These are phyloP conservation scores for Tethya wilhelma DNA, from an alignment of 37 sponge, comb jelly and placozoan genomes.

Conservation along the genomic window DNA sequence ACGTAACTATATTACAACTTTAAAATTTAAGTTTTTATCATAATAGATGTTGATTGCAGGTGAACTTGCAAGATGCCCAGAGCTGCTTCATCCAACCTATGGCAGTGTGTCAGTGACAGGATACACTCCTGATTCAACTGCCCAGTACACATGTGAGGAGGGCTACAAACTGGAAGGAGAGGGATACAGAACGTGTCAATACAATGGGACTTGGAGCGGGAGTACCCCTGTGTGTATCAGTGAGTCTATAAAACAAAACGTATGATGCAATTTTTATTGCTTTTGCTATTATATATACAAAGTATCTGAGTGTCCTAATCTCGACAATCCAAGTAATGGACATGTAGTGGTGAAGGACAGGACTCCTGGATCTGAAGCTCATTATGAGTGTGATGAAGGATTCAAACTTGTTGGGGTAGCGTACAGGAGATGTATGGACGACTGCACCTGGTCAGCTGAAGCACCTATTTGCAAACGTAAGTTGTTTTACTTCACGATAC, in stretches of 20 bases:
- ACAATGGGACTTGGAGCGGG: conserved; percentile 18
- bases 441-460: conserved; percentile 12
- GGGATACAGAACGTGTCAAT: background rate
- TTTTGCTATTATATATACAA: too few species aligned
- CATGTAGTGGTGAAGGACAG: background rate
- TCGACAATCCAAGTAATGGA: background rate
- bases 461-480: conserved; percentile 19
- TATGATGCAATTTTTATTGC: background rate
- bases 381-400: conserved; percentile 6
- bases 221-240: background rate
- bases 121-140: conserved; percentile 30
- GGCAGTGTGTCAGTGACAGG: conserved; percentile 33
- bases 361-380: background rate
- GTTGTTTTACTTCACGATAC: too few species aligned
- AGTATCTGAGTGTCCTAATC: background rate
- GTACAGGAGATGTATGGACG: background rate
- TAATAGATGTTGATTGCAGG: too few species aligned
- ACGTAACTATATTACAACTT: too few species aligned
- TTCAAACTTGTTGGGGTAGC: conserved; percentile 2
- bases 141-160: conserved; percentile 27
- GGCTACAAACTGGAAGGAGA: conserved; percentile 28
- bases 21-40: too few species aligned
- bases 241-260: too few species aligned
- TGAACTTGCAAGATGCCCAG: background rate
- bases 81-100: conserved; percentile 24